Conservation (phyloP, 2,888 invertebrate species). For the Hanleya hanleyi region DNA sequence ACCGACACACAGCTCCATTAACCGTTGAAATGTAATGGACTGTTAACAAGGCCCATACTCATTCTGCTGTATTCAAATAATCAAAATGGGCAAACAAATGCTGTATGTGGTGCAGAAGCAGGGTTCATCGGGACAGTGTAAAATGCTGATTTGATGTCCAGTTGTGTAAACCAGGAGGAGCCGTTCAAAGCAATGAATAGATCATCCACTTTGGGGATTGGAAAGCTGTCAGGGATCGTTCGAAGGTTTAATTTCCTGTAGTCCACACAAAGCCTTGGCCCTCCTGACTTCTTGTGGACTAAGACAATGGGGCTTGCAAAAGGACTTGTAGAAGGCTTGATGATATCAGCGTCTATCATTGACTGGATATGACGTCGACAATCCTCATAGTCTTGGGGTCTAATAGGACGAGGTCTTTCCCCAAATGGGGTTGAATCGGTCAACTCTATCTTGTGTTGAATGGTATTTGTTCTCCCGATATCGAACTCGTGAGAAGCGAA, state of each 20-base stretch:
- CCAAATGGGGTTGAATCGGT: not conserved
- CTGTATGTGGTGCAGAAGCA: not conserved
- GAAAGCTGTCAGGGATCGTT: not conserved
- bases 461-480: not conserved
- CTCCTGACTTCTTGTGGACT: not conserved
- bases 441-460: slow-evolving; percentile 2
- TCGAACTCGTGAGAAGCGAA: slow-evolving; percentile 14
- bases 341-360: slow-evolving; percentile 8
- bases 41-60: too few relatives aligned
- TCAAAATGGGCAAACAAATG: not conserved
- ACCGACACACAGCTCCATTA: slow-evolving; percentile 19
- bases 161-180: not conserved
- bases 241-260: not conserved
- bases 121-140: not conserved
- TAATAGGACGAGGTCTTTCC: slow-evolving; percentile 7
- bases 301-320: slow-evolving; percentile 5
- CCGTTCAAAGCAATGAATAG: not conserved
- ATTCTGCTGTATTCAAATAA: slow-evolving; percentile 5
- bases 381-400: slow-evolving; percentile 9
- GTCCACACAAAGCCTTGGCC: not conserved
- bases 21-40: slow-evolving; percentile 1
- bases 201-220: not conserved
- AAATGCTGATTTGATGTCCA: not conserved
- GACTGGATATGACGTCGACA: slow-evolving; percentile 1
- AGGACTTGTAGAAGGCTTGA: slow-evolving; percentile 4